Base-by-base conservation (phyloP, 2,797 vertebrate genomes). In the Gobio occitaniae region DNA sequence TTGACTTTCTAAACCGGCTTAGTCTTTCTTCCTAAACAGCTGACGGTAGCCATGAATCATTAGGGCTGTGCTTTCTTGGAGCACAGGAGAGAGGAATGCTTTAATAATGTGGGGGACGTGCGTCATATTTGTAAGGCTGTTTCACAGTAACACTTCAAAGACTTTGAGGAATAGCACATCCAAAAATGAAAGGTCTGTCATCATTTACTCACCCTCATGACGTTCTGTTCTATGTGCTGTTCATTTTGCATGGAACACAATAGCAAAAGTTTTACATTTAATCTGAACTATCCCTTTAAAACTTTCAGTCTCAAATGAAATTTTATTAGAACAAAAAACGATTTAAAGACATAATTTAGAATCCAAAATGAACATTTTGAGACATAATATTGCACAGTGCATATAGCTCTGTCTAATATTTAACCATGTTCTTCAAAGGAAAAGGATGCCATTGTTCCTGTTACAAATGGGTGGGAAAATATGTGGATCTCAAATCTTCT, bases 21-120 rank as follows among this genome's bases (percentile, higher is more conserved):
- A 83, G 50, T 38, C 47, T 16, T 68, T 50, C 80, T 65, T 61
- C 47, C 82, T 76, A 36, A 84, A 85, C 69, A 48, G 91, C 92
- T 93, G 65, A 84, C 52, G 74, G 32, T 41, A 47, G 36, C 47
- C 16, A 16, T 84, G 83, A 84, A 84, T 80, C 83, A 84, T 56
- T 25, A 78, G 47, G 29, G 47, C 52, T 63, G 47, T 78, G 76
- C 47, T 48, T 80, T 29, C 68, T 72, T 10, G 3, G 66, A 78
- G 76, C 41, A 36, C 25, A 78, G 38, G 41, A 69, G 82, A 84
- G 61, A 68, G 47, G 65, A 69, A 77, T 69, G 61, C 52, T 84
- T 77, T 56, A 77, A 77, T 68, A 84, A 68, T 29, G 82, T 48
- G 25, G 50, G 50, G 25, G 19, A 52, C 17, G 52, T 84, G 83